Evolutionary conservation across 2,888 invertebrate species (phyloP).

Genomic region (Pristionchus mayeri): DNA sequence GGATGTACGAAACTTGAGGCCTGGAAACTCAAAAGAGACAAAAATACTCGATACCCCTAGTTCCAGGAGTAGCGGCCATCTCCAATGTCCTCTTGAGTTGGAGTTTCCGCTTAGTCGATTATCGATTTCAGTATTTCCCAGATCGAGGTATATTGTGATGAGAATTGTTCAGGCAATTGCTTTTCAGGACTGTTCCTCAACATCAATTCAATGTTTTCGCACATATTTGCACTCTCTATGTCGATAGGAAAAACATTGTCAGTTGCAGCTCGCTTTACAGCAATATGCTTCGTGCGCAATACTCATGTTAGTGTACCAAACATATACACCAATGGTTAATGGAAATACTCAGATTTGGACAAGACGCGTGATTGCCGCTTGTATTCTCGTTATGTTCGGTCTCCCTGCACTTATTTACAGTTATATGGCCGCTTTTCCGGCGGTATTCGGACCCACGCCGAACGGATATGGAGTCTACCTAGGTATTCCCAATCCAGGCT

Average conservation of each 20-base stretch:
- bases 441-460: neutral
- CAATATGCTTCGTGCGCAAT: neutral
- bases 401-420: neutral
- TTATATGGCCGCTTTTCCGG: too few species aligned
- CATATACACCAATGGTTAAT: neutral
- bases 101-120: too few species aligned
- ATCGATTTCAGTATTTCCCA: too few species aligned
- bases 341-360: neutral
- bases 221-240: neutral
- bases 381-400: neutral
- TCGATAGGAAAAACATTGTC: neutral
- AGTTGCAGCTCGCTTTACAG: neutral
- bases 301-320: neutral
- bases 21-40: too few species aligned
- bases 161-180: too few species aligned
- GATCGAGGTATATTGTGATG: neutral
- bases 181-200: neutral
- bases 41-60: too few species aligned
- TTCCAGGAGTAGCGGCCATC: too few species aligned
- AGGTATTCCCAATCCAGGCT: neutral
- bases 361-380: neutral
- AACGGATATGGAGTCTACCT: neutral
- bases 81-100: too few species aligned
- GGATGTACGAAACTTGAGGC: too few species aligned
- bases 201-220: neutral